Conservation (phyloP, 2,797 vertebrate genomes). For the Rhyacichthys aspro region DNA sequence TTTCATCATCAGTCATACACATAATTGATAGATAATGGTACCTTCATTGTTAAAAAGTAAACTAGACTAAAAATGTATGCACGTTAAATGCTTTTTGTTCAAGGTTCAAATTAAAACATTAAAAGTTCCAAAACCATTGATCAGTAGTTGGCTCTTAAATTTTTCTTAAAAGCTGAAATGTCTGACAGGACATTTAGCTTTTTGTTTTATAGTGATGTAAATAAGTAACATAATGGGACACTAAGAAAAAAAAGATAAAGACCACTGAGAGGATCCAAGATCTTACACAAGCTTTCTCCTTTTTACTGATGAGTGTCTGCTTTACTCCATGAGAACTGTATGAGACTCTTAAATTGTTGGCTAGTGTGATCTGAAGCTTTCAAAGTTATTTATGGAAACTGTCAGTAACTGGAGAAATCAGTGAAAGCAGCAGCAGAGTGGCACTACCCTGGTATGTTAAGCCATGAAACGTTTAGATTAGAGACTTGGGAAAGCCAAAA, state of each 20-base stretch:
- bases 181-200: too few species aligned
- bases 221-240: too few species aligned
- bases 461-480: conserved; percentile 51
- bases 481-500: conserved; percentile 42
- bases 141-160: too few species aligned
- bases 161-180: too few species aligned
- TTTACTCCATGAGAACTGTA: conserved; percentile 22
- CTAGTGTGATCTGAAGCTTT: conserved; percentile 50
- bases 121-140: too few species aligned
- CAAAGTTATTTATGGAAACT: conserved; percentile 54
- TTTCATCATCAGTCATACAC: background rate
- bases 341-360: conserved; percentile 30
- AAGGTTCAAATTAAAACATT: too few species aligned
- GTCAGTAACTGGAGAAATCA: conserved; percentile 52
- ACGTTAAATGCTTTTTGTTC: too few species aligned
- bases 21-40: background rate
- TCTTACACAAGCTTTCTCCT: background rate
- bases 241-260: too few species aligned
- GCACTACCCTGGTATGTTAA: conserved; percentile 45
- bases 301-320: conserved; percentile 23
- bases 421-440: conserved; percentile 38
- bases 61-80: too few species aligned
- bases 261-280: too few species aligned
- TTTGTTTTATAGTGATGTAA: too few species aligned
- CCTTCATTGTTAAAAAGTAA: too few species aligned